A percentile compares a stretch with the other conserved stretches of the same genome.
These are phyloP conservation scores for Rhorus exstirpatorius DNA, from an alignment of 2,888 invertebrate species.

Conservation along the genomic window DNA sequence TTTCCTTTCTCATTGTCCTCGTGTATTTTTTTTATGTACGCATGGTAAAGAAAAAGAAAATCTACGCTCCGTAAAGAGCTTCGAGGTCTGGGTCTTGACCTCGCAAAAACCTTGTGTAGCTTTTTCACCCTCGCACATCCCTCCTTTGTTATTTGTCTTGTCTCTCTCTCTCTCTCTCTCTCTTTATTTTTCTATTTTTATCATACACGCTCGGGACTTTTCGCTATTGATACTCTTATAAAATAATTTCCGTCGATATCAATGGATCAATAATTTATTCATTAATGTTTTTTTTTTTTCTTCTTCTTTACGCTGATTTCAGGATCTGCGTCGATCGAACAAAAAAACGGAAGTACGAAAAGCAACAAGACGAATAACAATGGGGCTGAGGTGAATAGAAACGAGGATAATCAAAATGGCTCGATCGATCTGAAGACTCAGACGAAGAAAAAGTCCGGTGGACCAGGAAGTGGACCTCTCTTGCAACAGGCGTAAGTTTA, in stretches of 20 bases:
- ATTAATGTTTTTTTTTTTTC: slow-evolving; percentile 8
- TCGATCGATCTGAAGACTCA: slow-evolving; percentile 80
- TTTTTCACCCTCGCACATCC: slow-evolving; percentile 21
- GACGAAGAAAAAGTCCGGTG: slow-evolving; percentile 82
- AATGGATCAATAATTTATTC: not conserved
- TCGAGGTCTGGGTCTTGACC: slow-evolving; percentile 65
- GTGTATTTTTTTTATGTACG: too few relatives aligned
- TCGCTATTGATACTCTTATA: not conserved
- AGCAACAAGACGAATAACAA: slow-evolving; percentile 84
- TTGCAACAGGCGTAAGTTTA: slow-evolving; percentile 87
- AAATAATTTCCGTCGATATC: too few relatives aligned
- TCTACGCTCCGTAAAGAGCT: slow-evolving; percentile 16
- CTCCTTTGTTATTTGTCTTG: not conserved
- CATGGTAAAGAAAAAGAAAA: slow-evolving; percentile 3
- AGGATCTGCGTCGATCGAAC: slow-evolving; percentile 84
- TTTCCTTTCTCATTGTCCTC: slow-evolving; percentile 21
- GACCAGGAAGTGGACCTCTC: slow-evolving; percentile 87
- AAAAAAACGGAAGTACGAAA: slow-evolving; percentile 83
- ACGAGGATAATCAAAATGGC: slow-evolving; percentile 83
- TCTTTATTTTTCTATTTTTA: slow-evolving; percentile 25
- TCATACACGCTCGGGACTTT: not conserved
- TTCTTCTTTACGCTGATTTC: too few relatives aligned
- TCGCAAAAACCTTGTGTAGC: slow-evolving; percentile 27
- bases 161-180: not conserved
- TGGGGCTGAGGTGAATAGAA: slow-evolving; percentile 83